phyloP scores from a whole-genome alignment of 2,113 vertebrate genomes.

The Festucalex cinctus region DNA sequence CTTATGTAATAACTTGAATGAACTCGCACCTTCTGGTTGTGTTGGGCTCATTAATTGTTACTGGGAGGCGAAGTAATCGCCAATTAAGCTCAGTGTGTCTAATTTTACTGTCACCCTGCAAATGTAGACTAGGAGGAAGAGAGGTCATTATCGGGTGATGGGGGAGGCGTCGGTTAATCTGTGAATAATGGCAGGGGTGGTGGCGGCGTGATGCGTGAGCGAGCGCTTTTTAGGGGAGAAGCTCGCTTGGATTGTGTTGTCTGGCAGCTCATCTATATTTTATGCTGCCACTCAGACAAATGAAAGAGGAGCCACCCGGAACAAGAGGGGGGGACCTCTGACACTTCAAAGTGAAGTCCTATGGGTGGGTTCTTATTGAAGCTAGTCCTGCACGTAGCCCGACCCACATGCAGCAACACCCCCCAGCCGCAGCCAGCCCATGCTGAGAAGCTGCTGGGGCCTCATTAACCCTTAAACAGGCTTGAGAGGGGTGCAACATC shows the following conservation, averaged over 20 bases:
- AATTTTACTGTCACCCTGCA: constrained; percentile 61
- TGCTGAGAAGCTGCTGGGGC: constrained; percentile 94
- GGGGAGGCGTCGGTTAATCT: constrained; percentile 79
- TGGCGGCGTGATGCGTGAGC: constrained; percentile 40
- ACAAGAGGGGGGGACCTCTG: constrained; percentile 89
- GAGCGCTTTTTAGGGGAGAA: constrained; percentile 40
- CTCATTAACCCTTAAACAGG: constrained; percentile 99
- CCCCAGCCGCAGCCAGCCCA: constrained; percentile 41
- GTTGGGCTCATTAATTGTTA: constrained; percentile 35
- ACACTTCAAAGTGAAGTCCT: constrained; percentile 99
- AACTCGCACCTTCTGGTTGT: constrained; percentile 22
- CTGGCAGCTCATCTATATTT: constrained; percentile 99
- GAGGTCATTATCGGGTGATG: constrained; percentile 70
- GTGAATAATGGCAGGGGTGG: constrained; percentile 92
- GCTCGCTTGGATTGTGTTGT: constrained; percentile 67
- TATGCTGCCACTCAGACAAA: constrained; percentile 99
- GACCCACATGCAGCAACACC: constrained; percentile 55
- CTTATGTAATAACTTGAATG: constrained; percentile 21
- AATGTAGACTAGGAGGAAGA: constrained; percentile 43
- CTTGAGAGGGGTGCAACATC: constrained; percentile 87
- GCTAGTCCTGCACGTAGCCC: constrained; percentile 79
- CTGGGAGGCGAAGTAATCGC: constrained; percentile 10
- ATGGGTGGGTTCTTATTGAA: constrained; percentile 99
- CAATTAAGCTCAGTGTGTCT: constrained; percentile 49
- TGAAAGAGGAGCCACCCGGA: constrained; percentile 99